Evolutionary conservation across 2,113 vertebrate genomes (phyloP).

Genomic region (Rhinolophus sinicus): DNA sequence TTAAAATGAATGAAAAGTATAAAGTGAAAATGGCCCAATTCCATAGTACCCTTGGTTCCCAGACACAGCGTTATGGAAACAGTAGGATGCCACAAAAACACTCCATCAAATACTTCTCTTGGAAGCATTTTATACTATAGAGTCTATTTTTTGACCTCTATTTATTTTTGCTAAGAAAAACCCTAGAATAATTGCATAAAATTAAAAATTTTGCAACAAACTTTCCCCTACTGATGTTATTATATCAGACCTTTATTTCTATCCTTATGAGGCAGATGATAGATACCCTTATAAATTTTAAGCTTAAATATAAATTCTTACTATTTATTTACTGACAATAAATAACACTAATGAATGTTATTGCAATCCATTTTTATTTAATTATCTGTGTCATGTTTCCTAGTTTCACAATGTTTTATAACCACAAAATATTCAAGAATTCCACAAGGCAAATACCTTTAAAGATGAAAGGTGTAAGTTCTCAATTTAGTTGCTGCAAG

Average conservation of each 20-base stretch:
- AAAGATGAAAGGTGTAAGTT: conserved; percentile 44
- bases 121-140: not conserved
- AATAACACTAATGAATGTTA: conserved; percentile 65
- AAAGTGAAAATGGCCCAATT: not conserved
- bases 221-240: conserved; percentile 16
- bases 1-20: not conserved
- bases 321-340: conserved; percentile 74
- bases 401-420: conserved; percentile 21
- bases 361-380: conserved; percentile 22
- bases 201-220: not conserved
- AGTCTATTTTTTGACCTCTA: not conserved
- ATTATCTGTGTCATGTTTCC: not conserved
- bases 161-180: conserved; percentile 23
- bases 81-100: not conserved
- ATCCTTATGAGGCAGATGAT: conserved; percentile 64
- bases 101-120: not conserved
- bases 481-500: conserved; percentile 63
- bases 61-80: not conserved
- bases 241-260: conserved; percentile 72
- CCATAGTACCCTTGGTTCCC: not conserved
- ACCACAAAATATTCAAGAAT: conserved; percentile 6
- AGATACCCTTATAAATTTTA: conserved; percentile 72
- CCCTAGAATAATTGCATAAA: not conserved
- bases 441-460: conserved; percentile 42
- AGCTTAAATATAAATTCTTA: conserved; percentile 75